These are phyloP conservation scores for Limnothrissa miodon DNA, from an alignment of 2,113 vertebrate species.

Conservation along the genomic window DNA sequence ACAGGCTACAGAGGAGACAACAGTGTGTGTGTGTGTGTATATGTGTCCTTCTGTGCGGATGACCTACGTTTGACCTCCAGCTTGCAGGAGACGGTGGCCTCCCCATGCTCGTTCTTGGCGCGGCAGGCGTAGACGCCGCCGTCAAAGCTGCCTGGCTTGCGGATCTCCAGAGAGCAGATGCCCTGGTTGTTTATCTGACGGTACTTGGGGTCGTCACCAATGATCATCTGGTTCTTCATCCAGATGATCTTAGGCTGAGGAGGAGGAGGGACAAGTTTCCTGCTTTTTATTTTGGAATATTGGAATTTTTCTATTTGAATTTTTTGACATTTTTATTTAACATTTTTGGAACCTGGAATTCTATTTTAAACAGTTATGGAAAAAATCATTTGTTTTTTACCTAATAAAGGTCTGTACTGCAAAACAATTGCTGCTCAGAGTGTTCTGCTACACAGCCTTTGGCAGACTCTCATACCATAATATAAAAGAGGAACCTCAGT, in stretches of 20 bases:
- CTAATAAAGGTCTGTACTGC: too few relatives aligned
- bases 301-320: too few relatives aligned
- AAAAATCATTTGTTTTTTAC: too few relatives aligned
- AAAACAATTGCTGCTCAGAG: too few relatives aligned
- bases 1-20: neutral
- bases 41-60: neutral
- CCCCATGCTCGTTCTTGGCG: conserved; percentile 87
- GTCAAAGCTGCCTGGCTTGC: conserved; percentile 94
- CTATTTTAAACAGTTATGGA: too few relatives aligned
- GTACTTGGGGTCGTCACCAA: conserved; percentile 85
- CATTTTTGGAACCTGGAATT: too few relatives aligned
- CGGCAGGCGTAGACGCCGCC: conserved; percentile 89
- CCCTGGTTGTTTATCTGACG: conserved; percentile 98
- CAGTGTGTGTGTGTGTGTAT: neutral
- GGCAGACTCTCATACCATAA: too few relatives aligned
- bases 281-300: neutral
- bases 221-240: conserved; percentile 93
- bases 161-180: conserved; percentile 93
- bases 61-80: conserved; percentile 95
- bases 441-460: too few relatives aligned
- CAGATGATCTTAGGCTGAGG: conserved; percentile 92
- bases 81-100: conserved; percentile 93
- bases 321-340: too few relatives aligned
- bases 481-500: too few relatives aligned
- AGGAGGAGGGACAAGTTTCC: conserved; percentile 21